Percentiles rank a stretch among this genome's conserved stretches.
phyloP scores from a whole-genome alignment of 2,113 vertebrate species.

The Ailurus styani region DNA sequence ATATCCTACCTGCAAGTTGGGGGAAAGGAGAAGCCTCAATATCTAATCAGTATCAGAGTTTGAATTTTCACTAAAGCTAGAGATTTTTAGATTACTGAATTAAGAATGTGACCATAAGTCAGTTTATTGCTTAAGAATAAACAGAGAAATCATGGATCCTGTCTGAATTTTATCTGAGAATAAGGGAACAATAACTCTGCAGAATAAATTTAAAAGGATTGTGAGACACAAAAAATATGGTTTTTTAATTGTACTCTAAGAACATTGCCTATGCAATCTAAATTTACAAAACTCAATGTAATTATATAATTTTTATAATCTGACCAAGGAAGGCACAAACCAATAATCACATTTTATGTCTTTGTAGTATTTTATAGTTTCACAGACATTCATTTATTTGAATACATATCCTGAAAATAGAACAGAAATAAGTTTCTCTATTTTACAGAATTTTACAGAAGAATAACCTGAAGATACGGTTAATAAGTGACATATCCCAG shows the following conservation, averaged over 20 bases:
- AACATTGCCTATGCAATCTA: background rate
- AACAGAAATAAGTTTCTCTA: background rate
- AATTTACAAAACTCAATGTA: background rate
- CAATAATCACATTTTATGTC: background rate
- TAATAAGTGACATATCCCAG: background rate
- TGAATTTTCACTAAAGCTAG: background rate
- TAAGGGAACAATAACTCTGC: background rate
- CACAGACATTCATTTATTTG: background rate
- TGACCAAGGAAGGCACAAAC: background rate
- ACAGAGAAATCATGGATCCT: background rate
- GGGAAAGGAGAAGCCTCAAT: background rate
- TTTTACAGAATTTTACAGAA: background rate
- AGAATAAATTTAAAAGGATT: background rate
- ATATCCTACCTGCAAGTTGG: background rate
- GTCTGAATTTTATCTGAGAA: background rate
- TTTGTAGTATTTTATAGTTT: background rate
- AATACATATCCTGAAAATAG: background rate
- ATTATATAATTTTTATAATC: background rate
- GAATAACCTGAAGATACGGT: background rate
- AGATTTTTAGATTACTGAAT: background rate
- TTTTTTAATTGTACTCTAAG: background rate
- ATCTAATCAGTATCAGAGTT: background rate
- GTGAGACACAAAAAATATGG: background rate
- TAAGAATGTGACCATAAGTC: background rate
- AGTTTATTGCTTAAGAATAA: background rate